These are phyloP conservation scores for Melolontha melolontha DNA, from an alignment of 2,888 invertebrate genomes.

Conservation along the genomic window DNA sequence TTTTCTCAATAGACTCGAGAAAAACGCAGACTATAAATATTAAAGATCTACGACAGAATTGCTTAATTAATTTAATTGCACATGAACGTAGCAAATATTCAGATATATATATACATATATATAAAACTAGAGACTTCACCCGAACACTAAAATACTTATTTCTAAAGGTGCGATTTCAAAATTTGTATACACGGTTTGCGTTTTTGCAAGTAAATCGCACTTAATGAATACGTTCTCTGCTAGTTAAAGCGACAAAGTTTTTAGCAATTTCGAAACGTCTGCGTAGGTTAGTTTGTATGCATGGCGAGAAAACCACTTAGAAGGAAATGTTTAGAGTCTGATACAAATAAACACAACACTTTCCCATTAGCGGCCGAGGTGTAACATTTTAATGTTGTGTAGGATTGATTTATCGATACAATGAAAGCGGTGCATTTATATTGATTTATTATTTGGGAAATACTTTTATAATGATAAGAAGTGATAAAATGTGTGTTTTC, in stretches of 20 bases:
- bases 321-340: slow-evolving; percentile 38
- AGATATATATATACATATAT: too few species aligned
- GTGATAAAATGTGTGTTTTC: too few species aligned
- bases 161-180: slow-evolving; percentile 12
- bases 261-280: slow-evolving; percentile 33
- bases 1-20: too few species aligned
- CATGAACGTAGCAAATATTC: too few species aligned
- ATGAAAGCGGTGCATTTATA: slow-evolving; percentile 17
- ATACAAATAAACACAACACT: slow-evolving; percentile 43
- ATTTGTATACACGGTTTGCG: slow-evolving; percentile 7
- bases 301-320: slow-evolving; percentile 39
- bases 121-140: too few species aligned
- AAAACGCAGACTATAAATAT: too few species aligned
- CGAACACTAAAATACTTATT: background rate
- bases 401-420: slow-evolving; percentile 34
- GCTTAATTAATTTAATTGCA: too few species aligned
- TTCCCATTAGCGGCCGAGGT: slow-evolving; percentile 42
- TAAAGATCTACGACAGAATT: too few species aligned
- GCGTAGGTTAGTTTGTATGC: slow-evolving; percentile 40
- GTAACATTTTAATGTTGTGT: slow-evolving; percentile 37
- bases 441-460: slow-evolving; percentile 17
- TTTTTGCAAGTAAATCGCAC: slow-evolving; percentile 19
- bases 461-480: background rate
- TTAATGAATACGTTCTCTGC: slow-evolving; percentile 37
- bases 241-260: slow-evolving; percentile 16